A percentile compares a stretch with the other conserved stretches of the same genome.
phyloP scores from a whole-genome alignment of 2,113 vertebrate genomes.

The Neotragus moschatus region DNA sequence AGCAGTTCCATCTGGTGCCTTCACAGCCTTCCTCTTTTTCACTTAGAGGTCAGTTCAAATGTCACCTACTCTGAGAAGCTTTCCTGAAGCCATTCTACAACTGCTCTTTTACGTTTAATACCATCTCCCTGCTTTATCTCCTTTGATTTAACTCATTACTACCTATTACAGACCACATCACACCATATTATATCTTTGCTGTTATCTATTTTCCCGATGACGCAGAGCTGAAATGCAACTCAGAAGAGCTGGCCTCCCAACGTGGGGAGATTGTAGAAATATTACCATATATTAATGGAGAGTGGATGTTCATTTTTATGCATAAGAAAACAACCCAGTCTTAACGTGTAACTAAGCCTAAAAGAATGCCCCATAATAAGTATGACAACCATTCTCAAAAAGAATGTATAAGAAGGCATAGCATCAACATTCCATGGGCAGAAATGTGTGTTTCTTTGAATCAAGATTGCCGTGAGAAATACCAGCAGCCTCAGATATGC shows the following conservation, averaged over 20 bases:
- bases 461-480: not conserved
- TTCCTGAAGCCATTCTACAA: not conserved
- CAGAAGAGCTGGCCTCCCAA: not conserved
- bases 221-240: not conserved
- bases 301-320: not conserved
- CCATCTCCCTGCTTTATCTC: not conserved
- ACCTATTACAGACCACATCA: no score
- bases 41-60: not conserved
- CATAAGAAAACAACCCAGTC: not conserved
- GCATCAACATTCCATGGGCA: not conserved
- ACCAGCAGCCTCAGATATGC: not conserved
- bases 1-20: not conserved
- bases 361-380: not conserved
- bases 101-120: not conserved
- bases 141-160: not conserved
- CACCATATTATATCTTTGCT: not conserved
- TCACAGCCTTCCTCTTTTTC: no score
- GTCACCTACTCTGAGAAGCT: not conserved
- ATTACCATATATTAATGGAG: not conserved
- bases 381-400: not conserved
- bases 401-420: not conserved
- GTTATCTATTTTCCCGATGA: not conserved
- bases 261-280: fast-evolving
- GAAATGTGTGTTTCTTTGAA: not conserved
- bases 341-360: not conserved